These are phyloP conservation scores for Danio tinwini DNA, from an alignment of 2,797 vertebrate species.

Conservation along the genomic window DNA sequence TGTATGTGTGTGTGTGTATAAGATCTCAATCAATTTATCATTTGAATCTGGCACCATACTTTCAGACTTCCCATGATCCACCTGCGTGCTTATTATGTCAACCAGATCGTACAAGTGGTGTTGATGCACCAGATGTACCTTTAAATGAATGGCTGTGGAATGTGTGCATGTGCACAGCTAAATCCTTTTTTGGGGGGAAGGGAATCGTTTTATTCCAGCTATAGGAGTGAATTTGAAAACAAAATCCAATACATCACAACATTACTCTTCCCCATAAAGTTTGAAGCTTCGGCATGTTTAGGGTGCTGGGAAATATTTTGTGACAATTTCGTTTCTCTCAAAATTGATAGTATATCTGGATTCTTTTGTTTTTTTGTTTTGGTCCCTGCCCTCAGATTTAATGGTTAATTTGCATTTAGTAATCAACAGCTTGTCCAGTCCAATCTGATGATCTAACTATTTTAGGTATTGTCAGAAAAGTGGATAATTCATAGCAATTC, in stretches of 20 bases:
- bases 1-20: conserved; percentile 31
- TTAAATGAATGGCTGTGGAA: conserved; percentile 10
- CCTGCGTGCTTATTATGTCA: conserved; percentile 11
- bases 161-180: conserved; percentile 25
- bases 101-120: conserved; percentile 24
- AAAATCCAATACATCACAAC: neutral
- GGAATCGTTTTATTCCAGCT: neutral
- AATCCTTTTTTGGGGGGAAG: conserved; percentile 17
- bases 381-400: too few species aligned
- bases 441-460: too few species aligned
- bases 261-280: conserved; percentile 7
- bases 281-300: neutral
- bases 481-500: too few species aligned
- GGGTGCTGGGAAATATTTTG: too few species aligned
- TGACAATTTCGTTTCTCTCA: too few species aligned
- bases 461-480: too few species aligned
- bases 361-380: too few species aligned
- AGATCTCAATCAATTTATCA: conserved; percentile 50
- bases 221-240: conserved; percentile 21
- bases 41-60: conserved; percentile 47
- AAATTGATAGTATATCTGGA: too few species aligned
- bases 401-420: too few species aligned
- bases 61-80: conserved; percentile 21
- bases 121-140: conserved; percentile 10
- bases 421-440: too few species aligned